These are phyloP conservation scores for Regulus satrapa DNA, from an alignment of 2,113 vertebrate species.

Conservation along the genomic window DNA sequence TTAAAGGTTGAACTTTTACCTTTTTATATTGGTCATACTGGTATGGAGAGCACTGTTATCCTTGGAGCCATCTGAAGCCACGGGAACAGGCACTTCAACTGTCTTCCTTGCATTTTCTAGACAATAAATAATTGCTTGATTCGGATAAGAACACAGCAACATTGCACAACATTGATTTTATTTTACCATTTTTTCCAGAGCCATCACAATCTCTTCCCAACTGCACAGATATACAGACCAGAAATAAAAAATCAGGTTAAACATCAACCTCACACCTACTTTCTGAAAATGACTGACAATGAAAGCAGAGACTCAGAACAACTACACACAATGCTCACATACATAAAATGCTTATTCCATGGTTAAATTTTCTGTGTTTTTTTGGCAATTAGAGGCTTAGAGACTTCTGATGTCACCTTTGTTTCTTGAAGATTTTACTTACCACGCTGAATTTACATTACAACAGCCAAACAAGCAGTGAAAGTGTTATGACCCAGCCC, in stretches of 20 bases:
- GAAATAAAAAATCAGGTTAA: background rate
- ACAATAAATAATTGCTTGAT: background rate
- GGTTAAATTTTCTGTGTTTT: accelerated
- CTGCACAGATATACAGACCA: background rate
- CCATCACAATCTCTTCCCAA: background rate
- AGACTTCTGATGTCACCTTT: background rate
- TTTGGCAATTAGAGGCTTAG: background rate
- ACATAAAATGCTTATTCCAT: accelerated
- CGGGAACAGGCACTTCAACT: slow-evolving; percentile 62
- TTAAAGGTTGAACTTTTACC: slow-evolving; percentile 55
- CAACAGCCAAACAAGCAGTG: background rate
- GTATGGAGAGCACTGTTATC: slow-evolving; percentile 41
- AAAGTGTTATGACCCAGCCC: background rate
- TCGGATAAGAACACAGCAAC: background rate
- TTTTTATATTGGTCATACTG: slow-evolving; percentile 37
- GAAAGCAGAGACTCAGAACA: background rate
- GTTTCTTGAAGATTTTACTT: background rate
- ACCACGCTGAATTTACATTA: background rate
- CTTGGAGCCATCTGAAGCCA: slow-evolving; percentile 54
- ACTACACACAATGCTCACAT: background rate
- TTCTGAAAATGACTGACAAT: background rate
- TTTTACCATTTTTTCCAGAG: background rate
- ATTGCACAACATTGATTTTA: background rate
- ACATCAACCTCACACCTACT: background rate
- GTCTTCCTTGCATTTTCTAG: slow-evolving; percentile 66